Base-by-base conservation (phyloP, 2,113 vertebrate genomes). In the Pomatorhinus ruficollis region DNA sequence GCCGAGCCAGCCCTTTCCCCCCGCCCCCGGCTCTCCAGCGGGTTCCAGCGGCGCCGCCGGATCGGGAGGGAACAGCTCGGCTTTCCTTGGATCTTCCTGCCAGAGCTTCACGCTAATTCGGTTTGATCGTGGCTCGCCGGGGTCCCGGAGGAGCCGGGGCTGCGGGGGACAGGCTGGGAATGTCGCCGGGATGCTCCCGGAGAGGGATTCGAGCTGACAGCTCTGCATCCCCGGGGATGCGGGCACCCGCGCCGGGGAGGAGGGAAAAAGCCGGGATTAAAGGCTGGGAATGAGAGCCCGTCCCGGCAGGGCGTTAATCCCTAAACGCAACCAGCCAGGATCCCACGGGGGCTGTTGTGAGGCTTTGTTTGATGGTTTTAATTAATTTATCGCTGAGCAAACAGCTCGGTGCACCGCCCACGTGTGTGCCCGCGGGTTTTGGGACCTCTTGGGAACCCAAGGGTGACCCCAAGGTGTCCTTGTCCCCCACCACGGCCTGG, bases 371-470 rank as follows among this genome's bases (percentile, higher is more conserved):
- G 94, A 93, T 64, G 75, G 77, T 33, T 56, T 96, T 96, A 94
- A 97, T 97, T 92, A 95, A 97, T 97, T 95, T 64, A 75, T 96
- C 64, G 54, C 89, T 64, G 76, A 1, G 5, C 59, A 1, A 30
- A 6, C 47, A 11, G 78, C 89, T 56, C 8, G 0, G 42, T 2
- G 79, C 65, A 65, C 82, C 65, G 42, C 60, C 4, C n/a, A 5
- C 22, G 0, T 0, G 0, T 8, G 4, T 1, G 1, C 47, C 42
- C 1, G 1, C 0, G 2, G 12, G 16, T 53, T 37, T 9, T 6
- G 66, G 28, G n/a, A 15, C 9, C 2, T 2, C 15, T 6, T 1
- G 35, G 49, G 61, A 11, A 5, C 6, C 6, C 7, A 2, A 54
- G 21, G 37, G n/a, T 13, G 18, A 19, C 33, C 72, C 54, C 3